Evolutionary conservation across 2,113 vertebrate genomes (phyloP).

Genomic region (Seriola aureovittata): DNA sequence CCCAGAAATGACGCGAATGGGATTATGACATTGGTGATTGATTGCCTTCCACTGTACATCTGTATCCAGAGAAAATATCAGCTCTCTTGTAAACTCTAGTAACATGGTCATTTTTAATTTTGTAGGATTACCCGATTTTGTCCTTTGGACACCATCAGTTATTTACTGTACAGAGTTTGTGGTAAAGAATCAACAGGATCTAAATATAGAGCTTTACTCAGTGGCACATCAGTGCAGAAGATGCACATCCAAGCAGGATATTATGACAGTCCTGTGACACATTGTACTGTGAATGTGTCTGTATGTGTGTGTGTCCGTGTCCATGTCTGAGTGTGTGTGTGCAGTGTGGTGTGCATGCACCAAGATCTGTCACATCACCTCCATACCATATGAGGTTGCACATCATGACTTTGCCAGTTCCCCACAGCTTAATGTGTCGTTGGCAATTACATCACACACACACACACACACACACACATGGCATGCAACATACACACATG

Average conservation of each 20-base stretch:
- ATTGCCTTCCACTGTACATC: too few species aligned
- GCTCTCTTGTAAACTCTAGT: background rate
- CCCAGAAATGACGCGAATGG: too few species aligned
- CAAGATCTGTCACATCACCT: slow-evolving; percentile 73
- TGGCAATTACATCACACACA: slow-evolving; percentile 55
- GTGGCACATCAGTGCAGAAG: slow-evolving; percentile 46
- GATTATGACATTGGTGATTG: too few species aligned
- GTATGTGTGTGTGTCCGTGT: background rate
- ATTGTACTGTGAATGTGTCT: slow-evolving; percentile 22
- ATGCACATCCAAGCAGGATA: slow-evolving; percentile 72
- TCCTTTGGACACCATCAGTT: background rate
- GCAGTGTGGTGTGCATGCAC: slow-evolving; percentile 33
- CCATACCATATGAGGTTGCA: slow-evolving; percentile 66
- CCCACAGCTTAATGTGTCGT: slow-evolving; percentile 69
- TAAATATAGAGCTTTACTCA: slow-evolving; percentile 64
- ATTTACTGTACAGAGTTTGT: slow-evolving; percentile 17
- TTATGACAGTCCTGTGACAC: slow-evolving; percentile 70
- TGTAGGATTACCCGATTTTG: background rate
- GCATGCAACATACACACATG: slow-evolving; percentile 5
- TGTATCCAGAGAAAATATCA: too few species aligned
- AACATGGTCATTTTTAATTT: background rate
- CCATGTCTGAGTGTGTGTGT: background rate
- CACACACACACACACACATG: slow-evolving; percentile 1
- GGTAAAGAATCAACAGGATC: slow-evolving; percentile 53
- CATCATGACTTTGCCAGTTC: slow-evolving; percentile 75